Conservation (phyloP, 2,888 invertebrate species). For the Alloscopus bannaensis region DNA sequence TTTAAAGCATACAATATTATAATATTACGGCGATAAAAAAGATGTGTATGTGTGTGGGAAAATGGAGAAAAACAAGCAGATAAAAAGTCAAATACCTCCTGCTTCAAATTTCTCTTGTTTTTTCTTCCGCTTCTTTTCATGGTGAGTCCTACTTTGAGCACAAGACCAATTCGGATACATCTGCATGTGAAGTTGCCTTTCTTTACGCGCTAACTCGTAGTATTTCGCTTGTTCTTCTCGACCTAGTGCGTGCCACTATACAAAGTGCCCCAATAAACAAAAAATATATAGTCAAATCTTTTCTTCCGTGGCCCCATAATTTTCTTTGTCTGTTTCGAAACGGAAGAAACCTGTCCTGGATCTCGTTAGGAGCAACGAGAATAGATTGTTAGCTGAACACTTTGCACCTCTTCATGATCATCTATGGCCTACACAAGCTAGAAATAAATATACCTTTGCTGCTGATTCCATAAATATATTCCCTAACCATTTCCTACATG, state of each 20-base stretch:
- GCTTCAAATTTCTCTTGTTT: conserved; percentile 98
- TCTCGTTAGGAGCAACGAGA: conserved; percentile 2
- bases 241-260: conserved; percentile 99
- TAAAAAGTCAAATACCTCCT: conserved; percentile 78
- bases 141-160: conserved; percentile 98
- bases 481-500: conserved; percentile 45
- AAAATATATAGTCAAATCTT: conserved; percentile 35
- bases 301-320: conserved; percentile 9
- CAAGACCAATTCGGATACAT: conserved; percentile 99
- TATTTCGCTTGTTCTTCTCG: conserved; percentile 99
- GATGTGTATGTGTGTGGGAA: too few species aligned
- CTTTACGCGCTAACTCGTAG: conserved; percentile 99
- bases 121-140: conserved; percentile 99
- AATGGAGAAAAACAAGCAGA: conserved; percentile 65
- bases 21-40: conserved; percentile 53
- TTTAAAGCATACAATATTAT: conserved; percentile 76
- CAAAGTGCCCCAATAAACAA: conserved; percentile 72
- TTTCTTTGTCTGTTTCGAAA: conserved; percentile 7
- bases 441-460: neutral
- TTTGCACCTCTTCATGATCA: conserved; percentile 71
- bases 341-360: too few species aligned
- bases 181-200: conserved; percentile 99
- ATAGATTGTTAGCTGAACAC: conserved; percentile 67
- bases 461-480: conserved; percentile 33
- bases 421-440: neutral